Evolutionary conservation across 2,113 vertebrate genomes (phyloP).

Genomic region (Tragulus kanchil): DNA sequence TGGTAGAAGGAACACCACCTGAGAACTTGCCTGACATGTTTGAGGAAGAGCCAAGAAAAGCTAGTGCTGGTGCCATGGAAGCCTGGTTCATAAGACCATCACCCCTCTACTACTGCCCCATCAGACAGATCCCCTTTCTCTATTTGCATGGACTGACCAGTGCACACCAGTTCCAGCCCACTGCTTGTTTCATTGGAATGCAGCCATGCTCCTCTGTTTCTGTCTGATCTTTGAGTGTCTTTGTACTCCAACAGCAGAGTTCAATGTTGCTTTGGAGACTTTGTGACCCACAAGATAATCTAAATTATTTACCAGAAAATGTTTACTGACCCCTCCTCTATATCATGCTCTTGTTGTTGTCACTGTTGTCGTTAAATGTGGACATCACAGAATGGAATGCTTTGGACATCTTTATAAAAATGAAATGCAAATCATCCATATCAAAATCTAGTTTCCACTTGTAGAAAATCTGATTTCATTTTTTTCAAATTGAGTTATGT

Average conservation of each 20-base stretch:
- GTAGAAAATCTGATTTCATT: conserved; percentile 48
- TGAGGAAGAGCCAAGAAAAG: neutral
- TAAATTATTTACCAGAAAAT: neutral
- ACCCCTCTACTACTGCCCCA: no score
- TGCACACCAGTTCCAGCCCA: neutral
- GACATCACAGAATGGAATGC: neutral
- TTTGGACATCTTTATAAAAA: neutral
- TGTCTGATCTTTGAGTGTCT: neutral
- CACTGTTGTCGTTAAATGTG: neutral
- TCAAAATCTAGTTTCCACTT: conserved; percentile 28
- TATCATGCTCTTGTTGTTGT: neutral
- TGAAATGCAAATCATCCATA: neutral
- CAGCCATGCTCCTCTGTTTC: neutral
- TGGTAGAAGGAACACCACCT: neutral
- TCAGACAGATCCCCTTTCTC: neutral
- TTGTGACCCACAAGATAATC: neutral
- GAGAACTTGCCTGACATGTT: neutral
- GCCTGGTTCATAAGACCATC: neutral
- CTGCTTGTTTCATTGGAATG: neutral
- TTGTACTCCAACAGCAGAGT: neutral
- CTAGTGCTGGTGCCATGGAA: neutral
- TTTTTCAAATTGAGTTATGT: neutral
- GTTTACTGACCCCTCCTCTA: neutral
- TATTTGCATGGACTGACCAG: neutral
- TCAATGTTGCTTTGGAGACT: neutral